These are phyloP conservation scores for Adelges cooleyi DNA, from an alignment of 1,140 invertebrate genomes.

Conservation along the genomic window DNA sequence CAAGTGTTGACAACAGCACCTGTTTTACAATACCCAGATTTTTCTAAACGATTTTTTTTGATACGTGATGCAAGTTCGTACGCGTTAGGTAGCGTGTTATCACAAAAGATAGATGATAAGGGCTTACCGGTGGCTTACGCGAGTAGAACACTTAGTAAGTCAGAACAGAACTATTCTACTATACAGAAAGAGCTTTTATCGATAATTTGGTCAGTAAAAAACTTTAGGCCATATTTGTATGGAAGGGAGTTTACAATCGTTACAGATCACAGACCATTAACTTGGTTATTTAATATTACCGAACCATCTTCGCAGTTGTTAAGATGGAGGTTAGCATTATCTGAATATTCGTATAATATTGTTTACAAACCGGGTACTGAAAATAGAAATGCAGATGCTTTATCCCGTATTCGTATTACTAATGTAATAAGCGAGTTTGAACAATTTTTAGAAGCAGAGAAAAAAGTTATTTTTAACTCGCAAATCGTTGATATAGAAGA, in stretches of 20 bases:
- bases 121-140: conserved; percentile 34
- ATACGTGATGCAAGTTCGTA: conserved; percentile 33
- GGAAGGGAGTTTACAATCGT: conserved; percentile 40
- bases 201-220: conserved; percentile 41
- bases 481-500: too few species aligned
- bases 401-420: too few species aligned
- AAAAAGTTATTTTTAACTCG: too few species aligned
- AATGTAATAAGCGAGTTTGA: too few species aligned
- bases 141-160: conserved; percentile 33
- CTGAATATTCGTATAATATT: conserved; percentile 31
- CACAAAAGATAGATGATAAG: conserved; percentile 23
- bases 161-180: conserved; percentile 34
- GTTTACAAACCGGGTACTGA: conserved; percentile 34
- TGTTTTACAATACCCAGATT: conserved; percentile 37
- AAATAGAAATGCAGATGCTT: conserved; percentile 39
- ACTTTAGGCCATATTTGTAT: conserved; percentile 41
- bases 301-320: conserved; percentile 31
- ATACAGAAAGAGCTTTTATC: conserved; percentile 43
- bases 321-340: conserved; percentile 30
- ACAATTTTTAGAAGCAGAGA: too few species aligned
- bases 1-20: conserved; percentile 22
- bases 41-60: conserved; percentile 36
- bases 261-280: conserved; percentile 43
- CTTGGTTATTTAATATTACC: conserved; percentile 40
- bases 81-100: conserved; percentile 22